Evolutionary conservation across 2,113 vertebrate species (phyloP), one percentile per base, ranked within the genome.

Genomic region (Morone chrysops): DNA sequence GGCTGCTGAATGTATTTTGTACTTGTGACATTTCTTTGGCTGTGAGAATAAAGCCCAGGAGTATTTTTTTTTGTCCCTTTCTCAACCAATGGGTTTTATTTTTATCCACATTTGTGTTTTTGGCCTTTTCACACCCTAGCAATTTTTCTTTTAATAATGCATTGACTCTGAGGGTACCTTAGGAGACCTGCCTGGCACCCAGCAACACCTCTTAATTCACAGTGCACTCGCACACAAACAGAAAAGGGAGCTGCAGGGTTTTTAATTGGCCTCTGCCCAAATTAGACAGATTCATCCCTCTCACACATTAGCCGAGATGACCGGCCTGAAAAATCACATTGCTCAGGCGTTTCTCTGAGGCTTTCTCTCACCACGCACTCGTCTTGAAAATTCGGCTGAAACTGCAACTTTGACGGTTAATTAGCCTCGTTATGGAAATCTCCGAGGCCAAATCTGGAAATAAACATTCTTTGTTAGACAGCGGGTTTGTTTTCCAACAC

Each of bases 401-500:
- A 57, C 86, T 70, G 93, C 87, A 90, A 78, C 75, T 90, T 86
- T 84, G 89, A 67, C 57, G 71, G 86, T 79, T 93, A 93, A 94
- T 93, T 92, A 89, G 91, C 63, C 88, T 89, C 70, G 76, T 91
- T 90, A 87, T 77, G 76, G 78, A 86, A 91, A 89, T 47, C 90
- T 90, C 87, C 7, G 17, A 80, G 90, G 89, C 84, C 66, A 77
- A 84, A 88, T 85, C 75, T 87, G 73, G 82, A 88, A 87, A 90
- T 85, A 91, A 90, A 90, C 86, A 80, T 36, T 78, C 80, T 87
- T 88, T 81, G 88, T 90, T 82, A 48, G 85, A 75, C 63, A 76
- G 48, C 5, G 20, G 31, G 45, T 65, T 60, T 78, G 47, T 80
- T 86, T 74, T 78, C 66, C 50, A 66, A 3, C 40, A 12, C 51